Base-by-base conservation (phyloP, 2,888 invertebrate genomes). In the Scaptodrosophila latifasciaeformis region DNA sequence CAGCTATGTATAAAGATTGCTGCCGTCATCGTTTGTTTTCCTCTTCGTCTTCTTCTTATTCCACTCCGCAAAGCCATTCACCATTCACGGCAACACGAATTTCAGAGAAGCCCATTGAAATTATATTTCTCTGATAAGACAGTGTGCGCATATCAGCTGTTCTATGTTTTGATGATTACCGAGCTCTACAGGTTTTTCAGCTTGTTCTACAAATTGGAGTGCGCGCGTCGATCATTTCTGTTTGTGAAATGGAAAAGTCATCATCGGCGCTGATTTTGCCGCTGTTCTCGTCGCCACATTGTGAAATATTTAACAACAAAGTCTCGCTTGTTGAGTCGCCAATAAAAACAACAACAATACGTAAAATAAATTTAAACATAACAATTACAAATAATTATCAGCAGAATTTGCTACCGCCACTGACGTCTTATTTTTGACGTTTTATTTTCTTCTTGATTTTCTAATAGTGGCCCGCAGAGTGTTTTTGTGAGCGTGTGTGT, bases 221-320 rank as follows among this genome's bases (percentile, higher is more conserved):
- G 46, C 54, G 47, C 48, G 50, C 62, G 29, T 45, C 44, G 71
- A 67, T 70, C 66, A 77, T 75, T 80, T 64, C 59, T 55, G 66
- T 69, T 77, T 67, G 67, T 75, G 71, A 67, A 68, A 70, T 67
- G 70, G 69, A 77, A 82, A 75, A 79, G 65, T 62, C 66, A 70
- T 67, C 70, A 72, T 61, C 66, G 35, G 43, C 34, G 56, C 13
- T n/a, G 17, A 18, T n/a, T n/a, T n/a, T n/a, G n/a, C n/a, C n/a
- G n/a, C n/a, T n/a, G n/a, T n/a, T n/a, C n/a, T n/a, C n/a, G 44
- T 43, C 24, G 30, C n/a, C 47, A 17, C 15, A 31, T 24, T 1
- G 18, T 34, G 29, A 34, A 12, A 21, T 30, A 42, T 10, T 15
- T 35, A 42, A 40, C 18, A 48, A 35, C 15, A 19, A 30, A 65